Base-by-base conservation (phyloP, 2,113 vertebrate species). In the Caracal caracal region DNA sequence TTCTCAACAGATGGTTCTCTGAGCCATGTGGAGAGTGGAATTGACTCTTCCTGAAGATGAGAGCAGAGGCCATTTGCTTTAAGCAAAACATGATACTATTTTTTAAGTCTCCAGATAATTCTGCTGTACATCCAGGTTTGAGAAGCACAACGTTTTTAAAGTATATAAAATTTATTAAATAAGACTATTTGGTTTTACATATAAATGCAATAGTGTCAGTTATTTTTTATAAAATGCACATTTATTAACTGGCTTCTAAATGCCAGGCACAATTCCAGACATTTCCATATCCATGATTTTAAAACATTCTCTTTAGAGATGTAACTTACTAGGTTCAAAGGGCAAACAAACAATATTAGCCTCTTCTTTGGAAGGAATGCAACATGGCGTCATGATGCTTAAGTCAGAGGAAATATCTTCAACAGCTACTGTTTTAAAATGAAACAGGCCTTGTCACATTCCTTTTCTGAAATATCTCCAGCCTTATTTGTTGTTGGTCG, bases 361-460 rank as follows among this genome's bases (percentile, higher is more conserved):
- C 33, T 37, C 35, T 93, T 30, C 28, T 63, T 61, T 82, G 85
- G 40, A 93, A 91, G 10, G 68, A 90, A 87, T 47, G 56, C 2
- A n/a, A 59, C 15, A 22, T 2, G 47, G 20, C 11, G 0, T 43
- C 17, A 33, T 68, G 61, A 37, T 33, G 26, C 61, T 65, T 65
- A 68, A 78, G 49, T 93, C 16, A 10, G 56, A 86, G 33, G 61
- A 83, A 78, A 66, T 53, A 49, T 16, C 47, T 96, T 73, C 47
- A 75, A 11, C 30, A 89, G 47, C 15, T 68, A 71, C 71, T 92
- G 35, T 85, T 95, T 96, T 79, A 87, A 90, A 84, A 84, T 90
- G 30, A 91, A 90, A 79, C 26, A 56, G 63, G 30, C 47, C 92
- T 87, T n/a, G 49, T 56, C 86, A 83, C 40, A 63, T 87, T 96